phyloP scores from a whole-genome alignment of 1,140 invertebrate species.

The Drosophila erecta region DNA sequence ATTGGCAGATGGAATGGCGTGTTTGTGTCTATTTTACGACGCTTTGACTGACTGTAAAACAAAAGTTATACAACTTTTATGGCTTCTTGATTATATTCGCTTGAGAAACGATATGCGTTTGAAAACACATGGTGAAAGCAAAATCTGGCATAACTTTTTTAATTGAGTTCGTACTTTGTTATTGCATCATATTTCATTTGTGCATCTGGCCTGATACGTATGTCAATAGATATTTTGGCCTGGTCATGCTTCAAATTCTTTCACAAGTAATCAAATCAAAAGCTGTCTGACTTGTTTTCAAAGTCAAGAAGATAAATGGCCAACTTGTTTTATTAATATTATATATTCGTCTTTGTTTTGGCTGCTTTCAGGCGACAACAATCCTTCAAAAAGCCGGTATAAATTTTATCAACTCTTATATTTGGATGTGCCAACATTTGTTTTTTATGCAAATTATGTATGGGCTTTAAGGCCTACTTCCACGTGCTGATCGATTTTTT shows the following conservation, averaged over 20 bases:
- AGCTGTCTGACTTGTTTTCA: slow-evolving; percentile 59
- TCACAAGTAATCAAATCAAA: slow-evolving; percentile 49
- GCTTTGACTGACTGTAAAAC: slow-evolving; percentile 26
- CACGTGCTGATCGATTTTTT: slow-evolving; percentile 17
- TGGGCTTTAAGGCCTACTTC: slow-evolving; percentile 24
- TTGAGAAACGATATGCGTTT: slow-evolving; percentile 9
- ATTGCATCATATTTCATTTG: slow-evolving; percentile 7
- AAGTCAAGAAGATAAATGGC: slow-evolving; percentile 58
- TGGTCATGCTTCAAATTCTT: slow-evolving; percentile 40
- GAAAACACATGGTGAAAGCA: slow-evolving; percentile 11
- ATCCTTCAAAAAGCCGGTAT: slow-evolving; percentile 49
- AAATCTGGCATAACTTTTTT: slow-evolving; percentile 5
- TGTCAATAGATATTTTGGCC: neutral
- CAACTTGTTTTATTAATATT: slow-evolving; percentile 63
- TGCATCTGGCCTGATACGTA: slow-evolving; percentile 12
- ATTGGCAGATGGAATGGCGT: slow-evolving; percentile 23
- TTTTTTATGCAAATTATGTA: slow-evolving; percentile 37
- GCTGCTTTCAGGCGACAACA: slow-evolving; percentile 29
- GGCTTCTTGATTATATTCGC: slow-evolving; percentile 2
- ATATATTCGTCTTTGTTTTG: slow-evolving; percentile 27
- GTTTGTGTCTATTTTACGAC: slow-evolving; percentile 45
- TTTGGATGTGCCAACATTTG: slow-evolving; percentile 21
- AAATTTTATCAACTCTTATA: slow-evolving; percentile 13
- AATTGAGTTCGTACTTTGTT: slow-evolving; percentile 6
- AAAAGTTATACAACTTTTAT: slow-evolving; percentile 40